These are phyloP conservation scores for Andrena cerasifolii DNA, from an alignment of 1,140 invertebrate species.

Conservation along the genomic window DNA sequence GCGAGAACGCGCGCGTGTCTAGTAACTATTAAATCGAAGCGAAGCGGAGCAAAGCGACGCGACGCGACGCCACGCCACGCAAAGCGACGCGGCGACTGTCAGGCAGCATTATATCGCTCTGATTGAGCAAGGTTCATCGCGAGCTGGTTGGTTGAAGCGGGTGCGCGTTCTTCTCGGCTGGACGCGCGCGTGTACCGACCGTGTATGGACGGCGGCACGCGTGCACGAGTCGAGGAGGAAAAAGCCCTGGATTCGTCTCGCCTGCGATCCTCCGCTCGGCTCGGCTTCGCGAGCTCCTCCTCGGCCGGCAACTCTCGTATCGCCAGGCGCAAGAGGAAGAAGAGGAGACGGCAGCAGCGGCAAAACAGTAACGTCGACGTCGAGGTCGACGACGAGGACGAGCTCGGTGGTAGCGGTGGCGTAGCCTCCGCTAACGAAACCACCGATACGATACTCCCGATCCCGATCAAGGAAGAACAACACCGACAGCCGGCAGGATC, in stretches of 20 bases:
- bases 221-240: constrained; percentile 65
- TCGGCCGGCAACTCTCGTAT: constrained; percentile 50
- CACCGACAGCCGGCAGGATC: background rate
- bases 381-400: constrained; percentile 44
- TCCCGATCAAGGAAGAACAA: constrained; percentile 12
- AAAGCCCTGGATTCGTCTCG: constrained; percentile 67
- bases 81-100: too few relatives aligned
- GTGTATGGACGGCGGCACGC: constrained; percentile 66
- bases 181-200: constrained; percentile 60
- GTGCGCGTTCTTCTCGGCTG: constrained; percentile 47
- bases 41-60: background rate
- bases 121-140: background rate
- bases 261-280: constrained; percentile 62
- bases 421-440: background rate
- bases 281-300: constrained; percentile 56
- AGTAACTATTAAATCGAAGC: constrained; percentile 20
- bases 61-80: background rate
- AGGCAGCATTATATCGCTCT: background rate
- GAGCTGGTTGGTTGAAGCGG: constrained; percentile 4
- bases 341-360: constrained; percentile 58
- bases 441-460: constrained; percentile 18
- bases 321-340: constrained; percentile 59
- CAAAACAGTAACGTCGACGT: constrained; percentile 58
- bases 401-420: constrained; percentile 37
- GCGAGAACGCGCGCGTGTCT: constrained; percentile 43